Base-by-base conservation (phyloP, 2,797 vertebrate species). In the Amblyopsis hoosieri region DNA sequence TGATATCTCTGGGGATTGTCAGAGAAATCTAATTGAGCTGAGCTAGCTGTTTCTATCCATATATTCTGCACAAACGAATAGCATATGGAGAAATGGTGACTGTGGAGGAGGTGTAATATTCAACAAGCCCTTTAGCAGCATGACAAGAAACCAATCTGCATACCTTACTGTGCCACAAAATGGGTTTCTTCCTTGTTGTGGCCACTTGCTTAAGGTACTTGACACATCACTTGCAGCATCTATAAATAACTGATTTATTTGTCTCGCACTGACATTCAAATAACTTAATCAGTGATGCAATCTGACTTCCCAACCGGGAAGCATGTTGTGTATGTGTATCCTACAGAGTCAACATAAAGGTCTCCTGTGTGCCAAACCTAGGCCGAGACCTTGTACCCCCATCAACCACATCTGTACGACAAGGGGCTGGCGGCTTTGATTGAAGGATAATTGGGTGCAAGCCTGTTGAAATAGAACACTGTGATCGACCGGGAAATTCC, bases 401-500 rank as follows among this genome's bases (percentile, higher is more conserved):
- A 78, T 57, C 71, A 86, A 85, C 81, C 87, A 81, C 78, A 83
- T 86, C 78, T 85, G 84, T 80, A 78, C 74, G 81, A 80, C 71
- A 56, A 49, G 76, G 33, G 57, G 54, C 60, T 62, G 83, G 54
- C 60, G 65, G 83, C 73, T 61, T 69, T 84, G 80, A 92, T 69
- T 81, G 81, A 80, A 81, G 76, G 80, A 87, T 89, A 90, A 92
- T 87, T 88, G 88, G 82, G 78, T 85, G 80, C 67, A 69, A 87
- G 84, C 76, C 79, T 87, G 82, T 77, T 88, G 84, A 85, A 90
- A 89, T 76, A 75, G 79, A 91, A 82, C 74, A 69, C 75, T 65
- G 55, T 69, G 69, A 87, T 82, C 82, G 71, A 85, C 74, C 83
- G 83, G 79, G 77, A 87, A 85, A 87, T 86, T 84, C 72, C 74